A percentile compares a stretch with the other conserved stretches of the same genome.
Evolutionary conservation across 2,113 vertebrate genomes (phyloP).

Genomic region (Catharus fuscescens): DNA sequence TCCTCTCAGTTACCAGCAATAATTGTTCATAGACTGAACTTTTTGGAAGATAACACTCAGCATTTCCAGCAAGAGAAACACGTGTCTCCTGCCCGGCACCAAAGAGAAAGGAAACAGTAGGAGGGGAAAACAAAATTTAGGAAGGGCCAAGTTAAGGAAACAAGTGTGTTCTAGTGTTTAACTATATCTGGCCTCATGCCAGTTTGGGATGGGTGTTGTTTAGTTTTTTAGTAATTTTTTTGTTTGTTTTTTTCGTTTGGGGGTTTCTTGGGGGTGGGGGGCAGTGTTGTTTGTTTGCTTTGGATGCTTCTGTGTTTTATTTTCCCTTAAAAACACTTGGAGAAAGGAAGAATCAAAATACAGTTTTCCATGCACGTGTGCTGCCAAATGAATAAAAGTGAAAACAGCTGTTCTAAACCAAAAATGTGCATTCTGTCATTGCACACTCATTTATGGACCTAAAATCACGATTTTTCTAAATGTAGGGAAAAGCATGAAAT

Average conservation of each 20-base stretch:
- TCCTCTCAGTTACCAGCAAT: background rate
- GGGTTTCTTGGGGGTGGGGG: no score
- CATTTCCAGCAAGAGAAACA: background rate
- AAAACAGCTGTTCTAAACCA: background rate
- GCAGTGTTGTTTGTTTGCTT: background rate
- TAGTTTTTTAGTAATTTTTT: background rate
- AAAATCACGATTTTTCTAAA: background rate
- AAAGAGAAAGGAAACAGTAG: background rate
- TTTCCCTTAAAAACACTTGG: constrained; percentile 11
- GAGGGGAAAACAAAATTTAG: background rate
- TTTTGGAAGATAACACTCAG: background rate
- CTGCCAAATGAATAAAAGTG: background rate
- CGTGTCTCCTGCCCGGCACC: background rate
- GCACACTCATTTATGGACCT: background rate
- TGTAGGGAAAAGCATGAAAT: background rate
- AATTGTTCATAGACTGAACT: background rate
- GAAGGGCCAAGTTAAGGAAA: background rate
- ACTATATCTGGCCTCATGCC: background rate
- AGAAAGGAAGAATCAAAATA: background rate
- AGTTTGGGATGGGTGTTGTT: background rate
- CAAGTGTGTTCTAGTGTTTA: background rate
- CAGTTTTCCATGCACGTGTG: background rate
- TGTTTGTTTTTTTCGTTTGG: background rate
- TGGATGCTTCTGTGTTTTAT: background rate
- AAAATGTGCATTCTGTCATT: background rate